phyloP scores from a whole-genome alignment of 2,113 vertebrate genomes.

The Corvus moneduloides region DNA sequence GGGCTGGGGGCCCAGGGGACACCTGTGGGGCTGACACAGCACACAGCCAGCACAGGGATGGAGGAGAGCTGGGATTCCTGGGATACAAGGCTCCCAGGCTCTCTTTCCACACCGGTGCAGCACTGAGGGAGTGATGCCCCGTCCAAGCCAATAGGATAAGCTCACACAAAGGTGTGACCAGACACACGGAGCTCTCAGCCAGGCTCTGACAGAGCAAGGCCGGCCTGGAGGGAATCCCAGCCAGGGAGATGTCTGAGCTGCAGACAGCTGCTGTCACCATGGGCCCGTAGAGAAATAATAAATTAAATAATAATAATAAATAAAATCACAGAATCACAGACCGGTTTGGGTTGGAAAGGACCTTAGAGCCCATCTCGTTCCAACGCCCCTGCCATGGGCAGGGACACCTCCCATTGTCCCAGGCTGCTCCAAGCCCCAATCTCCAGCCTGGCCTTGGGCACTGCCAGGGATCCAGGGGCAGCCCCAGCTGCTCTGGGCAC shows the following conservation, averaged over 20 bases:
- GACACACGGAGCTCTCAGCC: background rate
- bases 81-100: background rate
- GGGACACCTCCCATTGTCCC: background rate
- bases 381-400: background rate
- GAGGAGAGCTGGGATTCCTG: accelerated
- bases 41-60: background rate
- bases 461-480: background rate
- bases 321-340: background rate
- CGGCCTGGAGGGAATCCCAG: background rate
- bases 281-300: background rate
- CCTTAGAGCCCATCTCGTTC: accelerated
- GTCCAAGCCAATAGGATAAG: background rate
- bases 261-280: background rate
- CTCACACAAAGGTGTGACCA: background rate
- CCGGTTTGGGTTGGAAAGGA: background rate
- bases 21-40: background rate
- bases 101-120: background rate
- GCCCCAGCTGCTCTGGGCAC: background rate
- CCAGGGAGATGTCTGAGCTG: background rate
- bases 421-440: background rate
- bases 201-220: background rate
- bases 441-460: background rate
- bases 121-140: background rate
- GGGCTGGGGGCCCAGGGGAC: background rate
- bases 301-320: no score